Percentiles rank a stretch among this genome's conserved stretches.
These are phyloP conservation scores for Lobophora halterata DNA, from an alignment of 2,888 invertebrate species.

Conservation along the genomic window DNA sequence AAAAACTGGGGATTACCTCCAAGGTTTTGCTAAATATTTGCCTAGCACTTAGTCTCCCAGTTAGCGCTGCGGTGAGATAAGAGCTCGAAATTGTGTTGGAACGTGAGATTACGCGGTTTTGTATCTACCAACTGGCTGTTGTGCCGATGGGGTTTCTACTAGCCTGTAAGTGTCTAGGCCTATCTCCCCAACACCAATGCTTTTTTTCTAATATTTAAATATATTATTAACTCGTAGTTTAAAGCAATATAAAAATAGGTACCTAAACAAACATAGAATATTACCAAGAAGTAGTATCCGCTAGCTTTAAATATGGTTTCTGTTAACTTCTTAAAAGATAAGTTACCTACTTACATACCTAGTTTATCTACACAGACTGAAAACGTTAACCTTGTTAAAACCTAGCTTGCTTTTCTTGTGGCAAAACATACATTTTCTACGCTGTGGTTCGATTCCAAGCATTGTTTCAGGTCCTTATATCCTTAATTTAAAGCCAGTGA, in stretches of 20 bases:
- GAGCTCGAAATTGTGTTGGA: slow-evolving; percentile 23
- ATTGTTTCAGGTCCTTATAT: slow-evolving; percentile 26
- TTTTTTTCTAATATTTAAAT: too few relatives aligned
- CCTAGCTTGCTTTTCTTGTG: slow-evolving; percentile 1
- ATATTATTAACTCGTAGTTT: too few relatives aligned
- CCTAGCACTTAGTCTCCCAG: slow-evolving; percentile 51
- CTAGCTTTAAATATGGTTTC: too few relatives aligned
- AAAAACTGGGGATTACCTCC: slow-evolving; percentile 69
- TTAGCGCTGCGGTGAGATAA: slow-evolving; percentile 35
- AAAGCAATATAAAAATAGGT: too few relatives aligned
- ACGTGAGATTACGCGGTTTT: slow-evolving; percentile 10
- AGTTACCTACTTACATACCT: too few relatives aligned
- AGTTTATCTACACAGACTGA: too few relatives aligned
- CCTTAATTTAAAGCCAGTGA: slow-evolving; percentile 41
- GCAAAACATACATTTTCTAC: slow-evolving; percentile 3
- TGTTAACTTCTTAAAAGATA: too few relatives aligned
- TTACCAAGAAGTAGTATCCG: too few relatives aligned
- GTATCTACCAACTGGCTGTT: slow-evolving; percentile 1
- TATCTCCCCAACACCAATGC: too few relatives aligned
- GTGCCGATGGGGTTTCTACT: too few relatives aligned
- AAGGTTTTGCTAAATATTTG: slow-evolving; percentile 67
- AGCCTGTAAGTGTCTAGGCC: too few relatives aligned
- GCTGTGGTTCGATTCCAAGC: slow-evolving; percentile 19
- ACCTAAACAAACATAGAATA: too few relatives aligned
- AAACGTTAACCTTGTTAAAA: background rate